Base-by-base conservation (phyloP, 2,113 vertebrate species). In the Fulmarus glacialis region DNA sequence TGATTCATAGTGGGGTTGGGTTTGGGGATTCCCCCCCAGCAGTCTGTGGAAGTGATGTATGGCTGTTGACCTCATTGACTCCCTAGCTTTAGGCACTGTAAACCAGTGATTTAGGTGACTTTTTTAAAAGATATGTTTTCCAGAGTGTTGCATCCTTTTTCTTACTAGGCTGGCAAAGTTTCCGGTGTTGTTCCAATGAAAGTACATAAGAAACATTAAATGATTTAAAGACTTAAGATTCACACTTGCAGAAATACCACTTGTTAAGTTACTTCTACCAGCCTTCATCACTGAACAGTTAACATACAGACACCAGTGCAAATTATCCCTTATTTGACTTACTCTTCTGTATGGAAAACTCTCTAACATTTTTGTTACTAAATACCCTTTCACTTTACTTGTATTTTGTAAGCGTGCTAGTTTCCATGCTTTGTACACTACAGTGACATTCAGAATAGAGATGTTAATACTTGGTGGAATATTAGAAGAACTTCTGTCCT, bases 1-100 rank as follows among this genome's bases (percentile, higher is more conserved):
- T 95, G 95, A 95, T n/a, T 96, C 93, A 71, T 8, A 36, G 32
- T 1, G 2, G 45, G 75, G 50, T 17, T 91, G 90, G 75, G 82
- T 42, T 40, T 40, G 86, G 95, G 83, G 47, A 72, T 93, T 59
- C 17, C 80, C 84, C 84, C 55, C 13, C 2, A 3, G 52, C 64
- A 40, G 7, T 30, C 24, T 40, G 29, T 56, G 59, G 40, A 56
- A 50, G 34, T 5, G 66, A 70, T 18, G 2, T 29, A 11, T 45
- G 55, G 9, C 23, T 66, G 55, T 8, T 89, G 72, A 45, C 30
- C 36, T 83, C 52, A 36, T 4, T 5, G 9, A 67, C 55, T 88
- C 67, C 82, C 84, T 15, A 47, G 29, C 18, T 75, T 40, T 16
- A 24, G 67, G 32, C 73, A 32, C 40, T 40, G 6, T 63, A 63